These are phyloP conservation scores for Pteria penguin DNA, from an alignment of 2,888 invertebrate species.

Conservation along the genomic window DNA sequence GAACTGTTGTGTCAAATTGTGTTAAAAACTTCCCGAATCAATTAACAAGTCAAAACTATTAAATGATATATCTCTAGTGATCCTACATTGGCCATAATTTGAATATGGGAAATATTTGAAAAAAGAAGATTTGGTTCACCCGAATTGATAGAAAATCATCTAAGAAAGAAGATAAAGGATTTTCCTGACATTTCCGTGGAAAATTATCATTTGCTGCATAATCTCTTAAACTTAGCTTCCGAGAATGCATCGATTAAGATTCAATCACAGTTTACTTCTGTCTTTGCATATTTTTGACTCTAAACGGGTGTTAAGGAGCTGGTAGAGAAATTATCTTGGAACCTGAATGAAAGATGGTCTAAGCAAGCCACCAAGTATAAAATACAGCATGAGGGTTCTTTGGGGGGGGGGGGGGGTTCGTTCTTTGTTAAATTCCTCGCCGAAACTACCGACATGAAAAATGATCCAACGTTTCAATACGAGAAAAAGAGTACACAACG, in stretches of 20 bases:
- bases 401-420: conserved; percentile 25
- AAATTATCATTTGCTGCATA: conserved; percentile 13
- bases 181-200: background rate
- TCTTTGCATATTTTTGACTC: conserved; percentile 24
- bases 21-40: conserved; percentile 6
- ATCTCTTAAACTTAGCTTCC: conserved; percentile 13
- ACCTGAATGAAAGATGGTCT: too few relatives aligned
- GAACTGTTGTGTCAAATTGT: conserved; percentile 24
- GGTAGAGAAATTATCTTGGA: conserved; percentile 36
- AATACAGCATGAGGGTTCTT: conserved; percentile 3
- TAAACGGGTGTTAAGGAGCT: conserved; percentile 27
- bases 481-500: background rate
- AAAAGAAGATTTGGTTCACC: conserved; percentile 15
- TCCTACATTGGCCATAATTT: background rate
- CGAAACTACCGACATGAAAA: conserved; percentile 32
- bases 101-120: conserved; percentile 29
- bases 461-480: conserved; percentile 40
- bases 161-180: background rate
- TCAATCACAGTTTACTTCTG: conserved; percentile 8
- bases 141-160: background rate
- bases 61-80: background rate
- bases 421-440: conserved; percentile 36
- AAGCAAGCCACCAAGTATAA: too few relatives aligned
- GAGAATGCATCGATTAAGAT: conserved; percentile 19
- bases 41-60: too few relatives aligned